Percentiles rank a stretch among this genome's conserved stretches.
Evolutionary conservation across 2,797 vertebrate genomes (phyloP).

Genomic region (Heterohyrax brucei): DNA sequence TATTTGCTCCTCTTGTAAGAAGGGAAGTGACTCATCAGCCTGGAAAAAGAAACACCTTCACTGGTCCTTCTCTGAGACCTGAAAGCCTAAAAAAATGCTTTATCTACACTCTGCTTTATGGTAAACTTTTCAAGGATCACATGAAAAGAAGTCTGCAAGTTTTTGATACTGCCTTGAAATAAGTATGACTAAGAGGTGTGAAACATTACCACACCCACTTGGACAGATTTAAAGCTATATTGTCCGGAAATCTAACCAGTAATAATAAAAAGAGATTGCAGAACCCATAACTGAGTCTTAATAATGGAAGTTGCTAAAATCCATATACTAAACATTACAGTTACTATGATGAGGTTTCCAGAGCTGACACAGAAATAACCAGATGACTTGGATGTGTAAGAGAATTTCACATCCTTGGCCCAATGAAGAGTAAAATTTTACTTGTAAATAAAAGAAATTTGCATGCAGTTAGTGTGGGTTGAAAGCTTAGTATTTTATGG

Average conservation of each 20-base stretch:
- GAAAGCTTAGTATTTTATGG: neutral
- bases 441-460: neutral
- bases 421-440: neutral
- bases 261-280: constrained; percentile 3
- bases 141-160: neutral
- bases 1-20: neutral
- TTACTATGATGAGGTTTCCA: constrained; percentile 38
- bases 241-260: constrained; percentile 26
- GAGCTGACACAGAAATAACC: constrained; percentile 19
- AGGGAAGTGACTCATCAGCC: neutral
- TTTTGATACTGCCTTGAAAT: neutral
- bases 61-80: neutral
- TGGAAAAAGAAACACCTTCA: neutral
- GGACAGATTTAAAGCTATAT: constrained; percentile 23
- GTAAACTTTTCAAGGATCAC: neutral
- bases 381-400: neutral
- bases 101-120: neutral
- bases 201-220: constrained; percentile 7
- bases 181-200: constrained; percentile 45
- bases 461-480: neutral
- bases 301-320: constrained; percentile 43
- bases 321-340: neutral
- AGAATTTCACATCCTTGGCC: neutral
- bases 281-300: constrained; percentile 2
- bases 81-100: neutral